Conservation (phyloP, 2,888 invertebrate species). For the Agrochola lychnidis region DNA sequence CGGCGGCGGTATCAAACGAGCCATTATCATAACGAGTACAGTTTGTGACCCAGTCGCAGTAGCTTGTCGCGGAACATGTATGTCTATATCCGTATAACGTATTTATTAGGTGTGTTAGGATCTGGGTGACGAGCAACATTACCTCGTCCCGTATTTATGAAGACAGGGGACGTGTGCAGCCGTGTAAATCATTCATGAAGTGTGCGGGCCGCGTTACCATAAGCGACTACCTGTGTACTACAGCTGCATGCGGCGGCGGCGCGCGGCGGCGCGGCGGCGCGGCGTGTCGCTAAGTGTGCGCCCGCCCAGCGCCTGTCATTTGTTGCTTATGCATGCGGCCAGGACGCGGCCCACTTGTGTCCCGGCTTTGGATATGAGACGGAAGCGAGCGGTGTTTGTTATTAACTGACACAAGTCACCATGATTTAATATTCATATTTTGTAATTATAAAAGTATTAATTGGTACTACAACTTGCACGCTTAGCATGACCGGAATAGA, state of each 20-base stretch:
- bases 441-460: neutral
- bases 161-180: slow-evolving; percentile 35
- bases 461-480: neutral
- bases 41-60: slow-evolving; percentile 12
- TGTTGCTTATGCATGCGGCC: slow-evolving; percentile 50
- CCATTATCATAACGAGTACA: slow-evolving; percentile 42
- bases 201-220: slow-evolving; percentile 13
- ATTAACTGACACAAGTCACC: slow-evolving; percentile 9
- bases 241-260: neutral
- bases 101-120: slow-evolving; percentile 24
- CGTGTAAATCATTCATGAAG: slow-evolving; percentile 66
- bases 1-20: slow-evolving; percentile 10
- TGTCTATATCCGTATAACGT: slow-evolving; percentile 12
- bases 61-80: slow-evolving; percentile 12
- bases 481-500: too few relatives aligned
- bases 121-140: slow-evolving; percentile 34
- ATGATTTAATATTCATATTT: neutral
- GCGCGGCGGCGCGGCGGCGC: too few relatives aligned
- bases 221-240: neutral
- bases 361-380: slow-evolving; percentile 13
- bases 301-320: slow-evolving; percentile 2
- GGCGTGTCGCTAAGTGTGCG: slow-evolving; percentile 14
- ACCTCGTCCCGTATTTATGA: slow-evolving; percentile 58
- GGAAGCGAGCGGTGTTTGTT: slow-evolving; percentile 2
- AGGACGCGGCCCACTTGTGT: slow-evolving; percentile 10